Percentiles rank a stretch among this genome's conserved stretches.
phyloP scores from a whole-genome alignment of 2,113 vertebrate species.

The Hiodon alosoides region DNA sequence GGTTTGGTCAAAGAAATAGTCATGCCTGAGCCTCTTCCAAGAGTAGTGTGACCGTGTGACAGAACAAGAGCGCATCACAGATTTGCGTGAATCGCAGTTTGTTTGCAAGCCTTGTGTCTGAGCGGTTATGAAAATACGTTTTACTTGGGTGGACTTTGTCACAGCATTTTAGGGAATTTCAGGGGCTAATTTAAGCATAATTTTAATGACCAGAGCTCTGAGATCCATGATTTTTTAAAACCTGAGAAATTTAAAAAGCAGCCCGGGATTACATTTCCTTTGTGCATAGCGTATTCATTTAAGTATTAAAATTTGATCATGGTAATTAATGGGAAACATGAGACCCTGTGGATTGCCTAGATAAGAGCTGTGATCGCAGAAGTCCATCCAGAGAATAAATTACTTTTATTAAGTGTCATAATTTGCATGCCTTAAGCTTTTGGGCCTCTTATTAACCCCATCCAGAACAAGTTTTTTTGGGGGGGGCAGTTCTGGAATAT shows the following conservation, averaged over 20 bases:
- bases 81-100: too few relatives aligned
- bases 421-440: constrained; percentile 17
- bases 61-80: neutral
- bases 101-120: too few relatives aligned
- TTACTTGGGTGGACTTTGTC: neutral
- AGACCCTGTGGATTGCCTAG: constrained; percentile 12
- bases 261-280: constrained; percentile 2
- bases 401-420: constrained; percentile 5
- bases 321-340: constrained; percentile 7
- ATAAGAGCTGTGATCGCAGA: neutral
- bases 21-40: neutral
- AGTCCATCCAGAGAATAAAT: constrained; percentile 3
- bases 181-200: constrained; percentile 1
- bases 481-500: too few relatives aligned
- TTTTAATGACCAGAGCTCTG: neutral
- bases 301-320: constrained; percentile 10
- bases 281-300: constrained; percentile 4
- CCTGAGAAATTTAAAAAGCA: neutral
- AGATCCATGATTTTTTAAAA: neutral
- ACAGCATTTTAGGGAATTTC: neutral
- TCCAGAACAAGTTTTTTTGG: neutral
- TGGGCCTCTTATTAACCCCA: constrained; percentile 1
- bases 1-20: neutral
- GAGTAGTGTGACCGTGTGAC: neutral
- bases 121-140: too few relatives aligned